Conservation (phyloP, 2,113 vertebrate species). For the Python bivittatus region DNA sequence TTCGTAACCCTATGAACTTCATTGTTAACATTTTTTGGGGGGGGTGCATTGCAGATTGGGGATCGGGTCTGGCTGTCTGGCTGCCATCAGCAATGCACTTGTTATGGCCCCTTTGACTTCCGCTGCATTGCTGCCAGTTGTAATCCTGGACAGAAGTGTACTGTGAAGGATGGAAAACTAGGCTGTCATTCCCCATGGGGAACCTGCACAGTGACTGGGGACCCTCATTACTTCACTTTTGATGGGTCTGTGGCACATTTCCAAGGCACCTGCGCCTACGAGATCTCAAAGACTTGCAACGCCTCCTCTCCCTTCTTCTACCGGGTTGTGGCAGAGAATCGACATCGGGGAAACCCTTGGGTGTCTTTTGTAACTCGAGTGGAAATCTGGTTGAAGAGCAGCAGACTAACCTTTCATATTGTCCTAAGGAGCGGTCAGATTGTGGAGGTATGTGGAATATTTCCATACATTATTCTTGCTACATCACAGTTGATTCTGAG, state of each 20-base stretch:
- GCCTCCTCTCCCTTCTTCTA: constrained; percentile 38
- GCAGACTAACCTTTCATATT: constrained; percentile 30
- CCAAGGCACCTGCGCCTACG: constrained; percentile 73
- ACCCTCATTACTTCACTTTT: constrained; percentile 72
- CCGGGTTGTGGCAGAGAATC: constrained; percentile 67
- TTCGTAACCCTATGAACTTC: neutral
- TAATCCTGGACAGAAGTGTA: constrained; percentile 60
- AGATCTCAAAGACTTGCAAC: constrained; percentile 62
- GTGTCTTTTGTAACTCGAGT: constrained; percentile 70
- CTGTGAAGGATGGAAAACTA: constrained; percentile 54
- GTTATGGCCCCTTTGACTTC: constrained; percentile 59
- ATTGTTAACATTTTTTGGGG: neutral
- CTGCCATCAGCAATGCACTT: constrained; percentile 68
- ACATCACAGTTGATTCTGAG: neutral
- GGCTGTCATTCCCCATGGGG: constrained; percentile 63
- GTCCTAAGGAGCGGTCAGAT: constrained; percentile 56
- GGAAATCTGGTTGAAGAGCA: constrained; percentile 62
- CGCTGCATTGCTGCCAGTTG: constrained; percentile 61
- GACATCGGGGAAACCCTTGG: constrained; percentile 61
- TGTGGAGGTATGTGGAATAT: constrained; percentile 56
- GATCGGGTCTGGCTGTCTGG: constrained; percentile 62
- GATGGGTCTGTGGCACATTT: constrained; percentile 70
- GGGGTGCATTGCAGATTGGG: constrained; percentile 54
- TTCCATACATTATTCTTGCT: neutral
- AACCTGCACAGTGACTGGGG: constrained; percentile 69